Evolutionary conservation across 2,113 vertebrate genomes (phyloP).

Genomic region (Tachysurus vachellii): DNA sequence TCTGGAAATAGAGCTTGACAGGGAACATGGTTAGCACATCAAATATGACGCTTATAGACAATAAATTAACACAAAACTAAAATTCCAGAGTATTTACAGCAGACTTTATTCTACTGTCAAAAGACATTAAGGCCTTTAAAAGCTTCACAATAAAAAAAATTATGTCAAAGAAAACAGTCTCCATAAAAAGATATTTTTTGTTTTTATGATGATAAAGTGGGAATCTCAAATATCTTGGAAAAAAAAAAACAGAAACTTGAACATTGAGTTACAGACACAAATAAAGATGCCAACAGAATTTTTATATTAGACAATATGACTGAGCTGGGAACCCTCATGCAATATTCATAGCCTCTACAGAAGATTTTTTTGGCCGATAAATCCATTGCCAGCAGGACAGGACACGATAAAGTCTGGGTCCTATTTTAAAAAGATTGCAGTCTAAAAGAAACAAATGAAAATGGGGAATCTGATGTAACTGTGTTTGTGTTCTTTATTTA

Average conservation of each 20-base stretch:
- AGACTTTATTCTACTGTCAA: constrained; percentile 32
- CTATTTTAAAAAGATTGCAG: constrained; percentile 65
- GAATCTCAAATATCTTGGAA: constrained; percentile 14
- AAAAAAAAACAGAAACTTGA: constrained; percentile 25
- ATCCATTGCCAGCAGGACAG: constrained; percentile 49
- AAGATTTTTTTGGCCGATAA: constrained; percentile 63
- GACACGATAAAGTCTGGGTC: constrained; percentile 60
- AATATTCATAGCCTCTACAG: constrained; percentile 63
- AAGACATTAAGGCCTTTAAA: constrained; percentile 3
- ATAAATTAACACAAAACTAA: constrained; percentile 18
- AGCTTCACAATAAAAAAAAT: constrained; percentile 11
- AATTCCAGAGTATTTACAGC: not conserved
- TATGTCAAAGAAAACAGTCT: constrained; percentile 13
- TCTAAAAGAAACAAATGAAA: constrained; percentile 43
- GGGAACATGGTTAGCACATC: constrained; percentile 22
- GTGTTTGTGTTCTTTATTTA: constrained; percentile 52
- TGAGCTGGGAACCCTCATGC: constrained; percentile 52
- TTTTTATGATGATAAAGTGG: not conserved
- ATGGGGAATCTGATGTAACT: constrained; percentile 48
- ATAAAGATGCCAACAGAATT: constrained; percentile 49
- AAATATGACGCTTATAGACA: constrained; percentile 8
- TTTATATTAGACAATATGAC: constrained; percentile 54
- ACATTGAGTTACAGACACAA: constrained; percentile 46
- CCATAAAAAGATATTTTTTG: constrained; percentile 1
- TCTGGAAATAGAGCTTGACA: constrained; percentile 12